These are phyloP conservation scores for Apteryx owenii DNA, from an alignment of 2,113 vertebrate species.

Conservation along the genomic window DNA sequence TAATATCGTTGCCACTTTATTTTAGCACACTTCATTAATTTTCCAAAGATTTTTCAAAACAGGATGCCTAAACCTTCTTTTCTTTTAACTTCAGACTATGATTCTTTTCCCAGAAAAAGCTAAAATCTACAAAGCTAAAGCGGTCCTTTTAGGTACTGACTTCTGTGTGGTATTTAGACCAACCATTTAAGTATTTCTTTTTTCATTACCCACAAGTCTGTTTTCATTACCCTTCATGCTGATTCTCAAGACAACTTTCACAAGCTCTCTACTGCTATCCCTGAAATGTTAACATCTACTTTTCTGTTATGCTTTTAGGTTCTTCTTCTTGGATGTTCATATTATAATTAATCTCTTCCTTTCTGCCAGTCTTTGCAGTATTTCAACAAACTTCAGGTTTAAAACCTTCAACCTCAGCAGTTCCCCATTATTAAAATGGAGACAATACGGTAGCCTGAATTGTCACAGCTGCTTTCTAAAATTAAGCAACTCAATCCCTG, in stretches of 20 bases:
- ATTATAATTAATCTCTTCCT: neutral
- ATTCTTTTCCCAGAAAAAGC: neutral
- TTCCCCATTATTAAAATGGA: neutral
- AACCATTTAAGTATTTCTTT: neutral
- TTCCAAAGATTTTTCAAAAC: slow-evolving; percentile 13
- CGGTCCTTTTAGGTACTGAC: neutral
- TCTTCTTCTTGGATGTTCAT: neutral
- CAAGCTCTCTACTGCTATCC: neutral
- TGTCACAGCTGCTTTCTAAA: neutral
- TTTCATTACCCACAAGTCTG: neutral
- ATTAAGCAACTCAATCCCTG: neutral
- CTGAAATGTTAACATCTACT: neutral
- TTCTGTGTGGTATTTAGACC: slow-evolving; percentile 8
- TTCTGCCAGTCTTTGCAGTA: neutral
- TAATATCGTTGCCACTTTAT: neutral
- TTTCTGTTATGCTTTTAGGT: neutral
- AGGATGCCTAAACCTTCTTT: neutral
- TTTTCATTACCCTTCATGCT: neutral
- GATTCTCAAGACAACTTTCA: neutral
- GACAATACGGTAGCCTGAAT: neutral
- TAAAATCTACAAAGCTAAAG: neutral
- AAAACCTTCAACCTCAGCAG: neutral
- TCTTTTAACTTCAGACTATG: neutral
- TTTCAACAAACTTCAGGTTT: neutral
- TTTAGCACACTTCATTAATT: neutral